Evolutionary conservation across 2,113 vertebrate species (phyloP), one percentile per base, ranked within the genome.

Genomic region (Climacteris rufus): DNA sequence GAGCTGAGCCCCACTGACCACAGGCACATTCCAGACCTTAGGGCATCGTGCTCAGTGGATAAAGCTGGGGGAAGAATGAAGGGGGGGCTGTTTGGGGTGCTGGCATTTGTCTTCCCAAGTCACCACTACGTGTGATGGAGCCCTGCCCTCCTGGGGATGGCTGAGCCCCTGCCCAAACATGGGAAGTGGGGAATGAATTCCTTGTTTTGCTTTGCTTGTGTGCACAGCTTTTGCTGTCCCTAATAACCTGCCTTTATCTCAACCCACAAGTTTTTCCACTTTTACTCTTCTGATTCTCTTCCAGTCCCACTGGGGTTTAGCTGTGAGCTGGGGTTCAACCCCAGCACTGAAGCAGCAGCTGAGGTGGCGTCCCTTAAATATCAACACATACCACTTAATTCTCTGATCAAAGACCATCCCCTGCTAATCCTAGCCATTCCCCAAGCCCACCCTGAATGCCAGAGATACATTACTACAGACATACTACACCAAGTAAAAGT

Each of bases 311-410:
- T n/a, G n/a, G n/a, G n/a, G n/a, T n/a, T n/a, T n/a, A n/a, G n/a
- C n/a, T n/a, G n/a, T n/a, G n/a, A n/a, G n/a, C n/a, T n/a, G n/a
- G n/a, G n/a, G n/a, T n/a, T n/a, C n/a, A n/a, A n/a, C n/a, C n/a
- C n/a, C n/a, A n/a, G n/a, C n/a, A 63, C 61, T 42, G 39, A 42
- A 63, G 9, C n/a, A n/a, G 40, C 5, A 39, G 35, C 13, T 59
- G 39, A 37, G 28, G 35, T 25, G 17, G 10, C 23, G 52, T 50
- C 33, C 31, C 49, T 57, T 30, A 35, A 74, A 45, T 1, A 1
- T 39, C 2, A 0, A 59, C n/a, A n/a, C n/a, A n/a, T n/a, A n/a
- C 15, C 0, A 1, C 42, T 66, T 44, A 10, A 54, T 71, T 84
- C 79, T 44, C 22, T 40, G 9, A 23, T 33, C 70, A 81, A 47